Percentiles rank a stretch among this genome's conserved stretches.
These are phyloP conservation scores for Drosophila niveifrons DNA, from an alignment of 2,888 invertebrate genomes.

Conservation along the genomic window DNA sequence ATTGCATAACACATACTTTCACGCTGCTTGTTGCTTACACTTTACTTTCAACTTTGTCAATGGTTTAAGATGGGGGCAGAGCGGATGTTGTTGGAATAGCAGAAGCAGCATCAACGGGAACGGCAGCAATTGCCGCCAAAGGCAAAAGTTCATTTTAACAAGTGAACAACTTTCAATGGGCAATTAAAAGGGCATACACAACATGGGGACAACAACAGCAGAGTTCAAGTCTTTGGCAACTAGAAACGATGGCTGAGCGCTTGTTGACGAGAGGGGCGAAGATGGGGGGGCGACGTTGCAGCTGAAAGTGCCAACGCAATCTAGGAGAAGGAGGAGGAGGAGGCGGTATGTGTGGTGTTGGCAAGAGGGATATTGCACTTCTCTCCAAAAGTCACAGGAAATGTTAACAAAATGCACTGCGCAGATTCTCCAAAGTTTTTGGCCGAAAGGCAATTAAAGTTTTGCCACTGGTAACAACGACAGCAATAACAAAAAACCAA, in stretches of 20 bases:
- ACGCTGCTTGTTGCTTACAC: conserved; percentile 67
- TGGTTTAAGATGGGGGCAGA: too few relatives aligned
- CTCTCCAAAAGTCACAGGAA: conserved; percentile 85
- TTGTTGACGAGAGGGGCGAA: conserved; percentile 14
- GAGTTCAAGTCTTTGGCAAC: conserved; percentile 47
- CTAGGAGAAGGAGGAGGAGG: too few relatives aligned
- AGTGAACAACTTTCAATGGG: conserved; percentile 80
- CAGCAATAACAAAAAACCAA: conserved; percentile 14
- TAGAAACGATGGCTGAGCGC: conserved; percentile 27
- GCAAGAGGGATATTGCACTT: conserved; percentile 50
- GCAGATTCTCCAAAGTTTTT: conserved; percentile 67
- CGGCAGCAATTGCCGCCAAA: conserved; percentile 45
- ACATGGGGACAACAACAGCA: conserved; percentile 84
- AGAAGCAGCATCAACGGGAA: not conserved
- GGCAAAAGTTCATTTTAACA: conserved; percentile 77
- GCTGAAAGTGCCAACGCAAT: not conserved
- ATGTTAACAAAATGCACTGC: conserved; percentile 87
- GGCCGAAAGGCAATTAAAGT: conserved; percentile 76
- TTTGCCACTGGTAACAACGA: conserved; percentile 46
- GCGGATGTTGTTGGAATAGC: not conserved
- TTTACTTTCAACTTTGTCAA: conserved; percentile 50
- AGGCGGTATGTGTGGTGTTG: not conserved
- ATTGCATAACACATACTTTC: conserved; percentile 74
- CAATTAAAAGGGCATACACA: conserved; percentile 79
- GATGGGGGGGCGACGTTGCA: conserved; percentile 2